Evolutionary conservation across 2,113 vertebrate genomes (phyloP).

Genomic region (Serinus canaria): DNA sequence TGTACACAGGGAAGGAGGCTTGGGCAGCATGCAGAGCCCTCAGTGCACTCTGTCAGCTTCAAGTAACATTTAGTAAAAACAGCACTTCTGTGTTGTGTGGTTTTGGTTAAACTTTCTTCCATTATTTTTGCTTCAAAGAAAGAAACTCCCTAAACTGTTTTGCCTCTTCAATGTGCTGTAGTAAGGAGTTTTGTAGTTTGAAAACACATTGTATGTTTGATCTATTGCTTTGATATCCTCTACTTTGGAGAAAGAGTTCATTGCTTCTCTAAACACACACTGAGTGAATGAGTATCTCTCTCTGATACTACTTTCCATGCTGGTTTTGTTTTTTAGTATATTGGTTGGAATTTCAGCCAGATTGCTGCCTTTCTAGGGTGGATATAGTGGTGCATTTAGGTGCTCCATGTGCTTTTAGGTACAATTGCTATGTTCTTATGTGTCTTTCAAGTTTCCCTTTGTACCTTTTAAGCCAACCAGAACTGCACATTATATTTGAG

Average conservation of each 20-base stretch:
- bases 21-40: not conserved
- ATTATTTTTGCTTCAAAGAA: not conserved
- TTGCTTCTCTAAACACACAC: not conserved
- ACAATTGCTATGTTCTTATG: not conserved
- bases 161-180: not conserved
- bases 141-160: accelerated
- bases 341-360: not conserved
- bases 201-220: accelerated
- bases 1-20: accelerated
- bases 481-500: not conserved
- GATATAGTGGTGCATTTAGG: not conserved
- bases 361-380: not conserved
- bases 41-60: accelerated
- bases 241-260: not conserved
- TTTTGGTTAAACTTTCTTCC: not conserved
- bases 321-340: not conserved
- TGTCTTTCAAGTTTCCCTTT: not conserved
- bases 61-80: not conserved
- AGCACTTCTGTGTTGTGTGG: not conserved
- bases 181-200: not conserved
- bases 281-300: not conserved
- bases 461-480: not conserved
- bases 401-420: not conserved
- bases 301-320: not conserved
- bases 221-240: not conserved